Evolutionary conservation across 2,797 vertebrate genomes (phyloP).

Genomic region (Threskiornis aethiopicus): DNA sequence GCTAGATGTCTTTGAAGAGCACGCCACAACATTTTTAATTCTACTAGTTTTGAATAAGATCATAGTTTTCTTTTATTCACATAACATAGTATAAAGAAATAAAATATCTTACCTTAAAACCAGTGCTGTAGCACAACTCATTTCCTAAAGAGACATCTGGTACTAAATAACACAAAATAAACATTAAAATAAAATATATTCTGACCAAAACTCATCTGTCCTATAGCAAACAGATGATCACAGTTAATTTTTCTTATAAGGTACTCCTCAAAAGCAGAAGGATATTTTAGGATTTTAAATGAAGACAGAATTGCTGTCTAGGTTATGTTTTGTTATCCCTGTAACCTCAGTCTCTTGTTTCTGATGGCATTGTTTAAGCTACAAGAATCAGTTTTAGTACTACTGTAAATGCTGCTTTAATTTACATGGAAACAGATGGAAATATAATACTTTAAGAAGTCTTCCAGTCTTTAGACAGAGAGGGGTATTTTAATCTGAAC

Average conservation of each 20-base stretch:
- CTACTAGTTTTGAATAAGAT: background rate
- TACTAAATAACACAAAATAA: background rate
- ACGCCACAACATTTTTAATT: background rate
- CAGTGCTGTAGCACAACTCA: background rate
- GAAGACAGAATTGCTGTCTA: background rate
- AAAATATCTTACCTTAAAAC: background rate
- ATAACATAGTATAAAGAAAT: background rate
- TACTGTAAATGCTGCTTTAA: background rate
- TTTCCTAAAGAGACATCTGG: constrained; percentile 24
- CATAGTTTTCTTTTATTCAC: background rate
- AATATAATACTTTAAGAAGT: background rate
- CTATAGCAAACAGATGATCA: background rate
- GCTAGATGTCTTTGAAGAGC: background rate
- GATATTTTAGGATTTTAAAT: background rate
- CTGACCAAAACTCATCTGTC: background rate
- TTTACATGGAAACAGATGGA: background rate
- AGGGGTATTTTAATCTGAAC: background rate
- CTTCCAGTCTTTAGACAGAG: background rate
- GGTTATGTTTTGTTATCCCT: background rate
- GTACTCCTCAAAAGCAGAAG: background rate
- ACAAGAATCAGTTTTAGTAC: background rate
- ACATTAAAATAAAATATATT: background rate
- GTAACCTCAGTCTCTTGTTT: background rate
- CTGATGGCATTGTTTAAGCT: background rate
- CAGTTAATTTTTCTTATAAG: constrained; percentile 2